phyloP scores from a whole-genome alignment of 2,888 invertebrate genomes.

The Celastrina argiolus region DNA sequence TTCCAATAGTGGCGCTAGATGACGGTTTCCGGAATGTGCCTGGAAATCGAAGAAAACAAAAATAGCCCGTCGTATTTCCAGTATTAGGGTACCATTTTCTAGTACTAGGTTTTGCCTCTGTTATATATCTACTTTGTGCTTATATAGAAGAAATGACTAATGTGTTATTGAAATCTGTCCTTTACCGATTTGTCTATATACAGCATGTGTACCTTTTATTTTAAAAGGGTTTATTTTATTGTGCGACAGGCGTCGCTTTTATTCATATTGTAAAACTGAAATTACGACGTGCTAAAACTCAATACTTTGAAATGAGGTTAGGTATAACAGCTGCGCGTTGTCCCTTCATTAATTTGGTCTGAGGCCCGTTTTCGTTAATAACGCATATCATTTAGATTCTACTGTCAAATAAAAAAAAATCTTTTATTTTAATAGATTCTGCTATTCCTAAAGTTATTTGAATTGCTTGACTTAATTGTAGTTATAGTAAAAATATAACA shows the following conservation, averaged over 20 bases:
- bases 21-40: too few species aligned
- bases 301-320: background rate
- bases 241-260: background rate
- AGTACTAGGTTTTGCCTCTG: too few species aligned
- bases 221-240: background rate
- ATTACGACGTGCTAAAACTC: background rate
- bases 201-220: too few species aligned
- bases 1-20: too few species aligned
- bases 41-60: too few species aligned
- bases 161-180: too few species aligned
- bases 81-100: too few species aligned
- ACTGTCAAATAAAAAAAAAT: background rate
- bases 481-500: too few species aligned
- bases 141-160: too few species aligned
- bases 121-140: too few species aligned
- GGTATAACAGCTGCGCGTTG: background rate
- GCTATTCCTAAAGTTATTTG: background rate
- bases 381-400: background rate
- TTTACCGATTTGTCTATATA: too few species aligned
- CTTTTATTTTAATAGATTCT: background rate
- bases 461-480: background rate
- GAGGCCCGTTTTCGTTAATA: background rate
- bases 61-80: too few species aligned
- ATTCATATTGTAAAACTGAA: background rate
- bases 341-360: background rate